phyloP scores from a whole-genome alignment of 1,140 invertebrate species.

The Onthophagus taurus region DNA sequence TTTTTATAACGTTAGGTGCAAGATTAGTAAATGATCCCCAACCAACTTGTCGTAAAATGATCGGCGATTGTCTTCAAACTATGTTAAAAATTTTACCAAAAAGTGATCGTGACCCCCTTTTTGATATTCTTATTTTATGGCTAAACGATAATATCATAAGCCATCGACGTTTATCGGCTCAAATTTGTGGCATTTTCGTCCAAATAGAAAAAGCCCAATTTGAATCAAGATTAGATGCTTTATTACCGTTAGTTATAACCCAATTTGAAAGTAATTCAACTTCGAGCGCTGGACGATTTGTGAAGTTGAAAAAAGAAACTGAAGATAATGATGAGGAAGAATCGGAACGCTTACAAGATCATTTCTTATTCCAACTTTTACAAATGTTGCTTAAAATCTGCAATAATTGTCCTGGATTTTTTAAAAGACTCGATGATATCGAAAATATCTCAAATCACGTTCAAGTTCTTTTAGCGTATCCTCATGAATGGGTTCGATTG shows the following conservation, averaged over 20 bases:
- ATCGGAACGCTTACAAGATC: slow-evolving; percentile 49
- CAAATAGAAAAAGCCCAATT: slow-evolving; percentile 42
- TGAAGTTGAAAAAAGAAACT: slow-evolving; percentile 29
- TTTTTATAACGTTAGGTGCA: slow-evolving; percentile 65
- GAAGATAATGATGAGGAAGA: slow-evolving; percentile 33
- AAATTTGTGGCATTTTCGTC: slow-evolving; percentile 54
- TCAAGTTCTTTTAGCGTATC: slow-evolving; percentile 46
- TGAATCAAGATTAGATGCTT: slow-evolving; percentile 25
- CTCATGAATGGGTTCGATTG: slow-evolving; percentile 67
- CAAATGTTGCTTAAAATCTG: slow-evolving; percentile 53
- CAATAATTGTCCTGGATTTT: slow-evolving; percentile 41
- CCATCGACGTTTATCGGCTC: slow-evolving; percentile 44
- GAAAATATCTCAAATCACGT: slow-evolving; percentile 40
- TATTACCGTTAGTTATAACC: slow-evolving; percentile 40
- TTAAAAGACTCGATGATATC: slow-evolving; percentile 35
- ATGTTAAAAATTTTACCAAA: slow-evolving; percentile 49
- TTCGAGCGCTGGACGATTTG: slow-evolving; percentile 33
- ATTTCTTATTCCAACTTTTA: slow-evolving; percentile 61
- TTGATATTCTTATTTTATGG: slow-evolving; percentile 56
- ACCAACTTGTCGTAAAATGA: slow-evolving; percentile 52
- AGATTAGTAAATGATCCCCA: slow-evolving; percentile 65
- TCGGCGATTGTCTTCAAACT: slow-evolving; percentile 55
- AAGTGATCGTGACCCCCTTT: slow-evolving; percentile 50
- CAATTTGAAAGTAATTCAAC: slow-evolving; percentile 37
- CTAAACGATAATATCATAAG: slow-evolving; percentile 58